phyloP scores from a whole-genome alignment of 2,888 invertebrate species.

The Meghimatium bilineatum region DNA sequence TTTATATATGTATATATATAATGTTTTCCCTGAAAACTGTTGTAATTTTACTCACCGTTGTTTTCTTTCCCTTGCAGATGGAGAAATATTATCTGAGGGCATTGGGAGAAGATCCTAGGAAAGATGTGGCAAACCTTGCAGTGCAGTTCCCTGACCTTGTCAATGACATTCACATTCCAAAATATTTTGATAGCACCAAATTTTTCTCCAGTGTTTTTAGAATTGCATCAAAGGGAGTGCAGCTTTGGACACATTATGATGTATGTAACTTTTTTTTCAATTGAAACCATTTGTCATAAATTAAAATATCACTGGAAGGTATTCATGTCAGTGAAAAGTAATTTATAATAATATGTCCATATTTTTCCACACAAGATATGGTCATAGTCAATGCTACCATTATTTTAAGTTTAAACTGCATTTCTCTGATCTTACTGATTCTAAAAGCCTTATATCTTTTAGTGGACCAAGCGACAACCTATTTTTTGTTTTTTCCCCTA shows the following conservation, averaged over 20 bases:
- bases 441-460: too few relatives aligned
- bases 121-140: slow-evolving; percentile 78
- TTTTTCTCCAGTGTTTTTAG: slow-evolving; percentile 81
- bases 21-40: not conserved
- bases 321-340: not conserved
- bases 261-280: slow-evolving; percentile 65
- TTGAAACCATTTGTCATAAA: too few relatives aligned
- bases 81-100: slow-evolving; percentile 78
- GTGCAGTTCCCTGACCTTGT: slow-evolving; percentile 79
- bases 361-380: too few relatives aligned
- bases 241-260: slow-evolving; percentile 81
- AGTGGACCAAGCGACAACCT: too few relatives aligned
- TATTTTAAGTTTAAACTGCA: too few relatives aligned
- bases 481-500: too few relatives aligned
- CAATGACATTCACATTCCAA: slow-evolving; percentile 78
- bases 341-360: not conserved
- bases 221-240: slow-evolving; percentile 78
- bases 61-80: slow-evolving; percentile 59
- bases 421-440: too few relatives aligned
- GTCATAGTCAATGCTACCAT: too few relatives aligned
- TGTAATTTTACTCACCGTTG: not conserved
- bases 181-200: slow-evolving; percentile 74
- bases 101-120: slow-evolving; percentile 79
- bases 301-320: too few relatives aligned
- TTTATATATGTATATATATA: not conserved